phyloP scores from a whole-genome alignment of 1,140 invertebrate genomes.

The Zaprionus vittiger region DNA sequence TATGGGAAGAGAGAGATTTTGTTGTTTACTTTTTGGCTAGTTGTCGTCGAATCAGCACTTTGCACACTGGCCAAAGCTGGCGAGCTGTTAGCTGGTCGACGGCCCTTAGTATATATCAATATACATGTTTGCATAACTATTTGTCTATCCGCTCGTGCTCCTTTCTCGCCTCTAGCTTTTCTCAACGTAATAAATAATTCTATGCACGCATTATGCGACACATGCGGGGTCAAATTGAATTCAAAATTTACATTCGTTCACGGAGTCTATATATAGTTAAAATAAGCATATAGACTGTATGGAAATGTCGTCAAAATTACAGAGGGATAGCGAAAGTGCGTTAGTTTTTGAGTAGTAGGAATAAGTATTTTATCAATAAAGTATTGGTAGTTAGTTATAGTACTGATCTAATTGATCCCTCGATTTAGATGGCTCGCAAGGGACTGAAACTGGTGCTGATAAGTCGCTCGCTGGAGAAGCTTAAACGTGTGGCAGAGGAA shows the following conservation, averaged over 20 bases:
- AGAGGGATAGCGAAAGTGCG: neutral
- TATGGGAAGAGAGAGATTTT: neutral
- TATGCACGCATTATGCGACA: neutral
- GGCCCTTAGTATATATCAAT: neutral
- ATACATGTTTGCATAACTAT: neutral
- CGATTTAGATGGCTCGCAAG: conserved; percentile 89
- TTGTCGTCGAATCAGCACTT: conserved; percentile 8
- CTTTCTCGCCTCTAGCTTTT: neutral
- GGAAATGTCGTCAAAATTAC: neutral
- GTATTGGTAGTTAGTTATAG: neutral
- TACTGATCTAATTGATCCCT: neutral
- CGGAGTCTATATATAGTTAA: neutral
- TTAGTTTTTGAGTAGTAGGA: neutral
- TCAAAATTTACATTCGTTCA: conserved; percentile 1
- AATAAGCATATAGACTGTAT: neutral
- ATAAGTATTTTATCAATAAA: neutral
- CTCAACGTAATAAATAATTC: neutral
- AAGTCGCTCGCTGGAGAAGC: conserved; percentile 92
- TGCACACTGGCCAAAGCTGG: neutral
- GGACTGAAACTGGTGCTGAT: conserved; percentile 95
- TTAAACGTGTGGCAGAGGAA: conserved; percentile 92
- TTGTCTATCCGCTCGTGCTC: neutral
- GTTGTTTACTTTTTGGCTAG: conserved; percentile 16
- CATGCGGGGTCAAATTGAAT: conserved; percentile 12
- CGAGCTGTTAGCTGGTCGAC: neutral